Percentiles rank a stretch among this genome's conserved stretches.
Conservation (phyloP, 2,113 vertebrate genomes). For the Blennius ocellaris region DNA sequence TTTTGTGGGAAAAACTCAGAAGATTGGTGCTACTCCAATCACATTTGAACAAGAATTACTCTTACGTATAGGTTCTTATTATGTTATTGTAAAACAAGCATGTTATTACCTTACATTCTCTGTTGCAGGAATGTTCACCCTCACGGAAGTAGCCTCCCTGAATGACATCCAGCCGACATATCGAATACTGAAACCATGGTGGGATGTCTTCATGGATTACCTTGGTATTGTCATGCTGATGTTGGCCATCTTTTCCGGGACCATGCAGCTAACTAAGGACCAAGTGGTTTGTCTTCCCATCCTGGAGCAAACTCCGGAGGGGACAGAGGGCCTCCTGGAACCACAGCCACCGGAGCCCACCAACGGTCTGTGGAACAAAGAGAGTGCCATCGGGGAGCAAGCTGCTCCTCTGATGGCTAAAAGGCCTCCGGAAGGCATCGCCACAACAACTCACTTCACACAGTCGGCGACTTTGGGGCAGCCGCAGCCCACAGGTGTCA, state of each 20-base stretch:
- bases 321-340: slow-evolving; percentile 48
- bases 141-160: slow-evolving; percentile 98
- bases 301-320: slow-evolving; percentile 83
- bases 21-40: not conserved
- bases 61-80: not conserved
- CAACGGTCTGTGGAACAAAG: slow-evolving; percentile 71
- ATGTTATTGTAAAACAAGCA: not conserved
- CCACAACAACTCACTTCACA: slow-evolving; percentile 77
- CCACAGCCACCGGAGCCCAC: slow-evolving; percentile 52
- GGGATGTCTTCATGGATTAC: slow-evolving; percentile 99
- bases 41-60: not conserved
- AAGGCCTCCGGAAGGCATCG: slow-evolving; percentile 79
- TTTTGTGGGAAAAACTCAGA: slow-evolving; percentile 4
- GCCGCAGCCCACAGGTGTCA: slow-evolving; percentile 86
- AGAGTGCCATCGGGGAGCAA: slow-evolving; percentile 76
- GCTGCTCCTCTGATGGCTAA: slow-evolving; percentile 81
- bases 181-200: slow-evolving; percentile 99
- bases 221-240: slow-evolving; percentile 97
- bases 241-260: slow-evolving; percentile 98
- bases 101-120: slow-evolving; percentile 33
- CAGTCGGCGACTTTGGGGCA: slow-evolving; percentile 77
- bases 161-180: slow-evolving; percentile 99
- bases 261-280: slow-evolving; percentile 98
- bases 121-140: slow-evolving; percentile 98
- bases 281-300: slow-evolving; percentile 98